phyloP scores from a whole-genome alignment of 1,140 invertebrate genomes.

The Trichonephila clavipes region DNA sequence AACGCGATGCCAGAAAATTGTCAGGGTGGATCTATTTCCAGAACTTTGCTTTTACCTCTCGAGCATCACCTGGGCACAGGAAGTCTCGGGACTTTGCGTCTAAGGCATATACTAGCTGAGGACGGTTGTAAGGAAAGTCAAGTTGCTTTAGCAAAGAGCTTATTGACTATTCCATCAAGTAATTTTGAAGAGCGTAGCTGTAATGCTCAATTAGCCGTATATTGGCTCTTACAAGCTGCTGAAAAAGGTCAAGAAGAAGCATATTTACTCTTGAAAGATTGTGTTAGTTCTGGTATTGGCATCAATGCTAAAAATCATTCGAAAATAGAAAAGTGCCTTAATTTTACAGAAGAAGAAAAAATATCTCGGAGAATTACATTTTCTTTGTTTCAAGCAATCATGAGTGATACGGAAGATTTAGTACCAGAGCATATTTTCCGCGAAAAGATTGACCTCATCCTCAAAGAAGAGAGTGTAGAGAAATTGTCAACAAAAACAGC shows the following conservation, averaged over 20 bases:
- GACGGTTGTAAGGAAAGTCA: conserved; percentile 91
- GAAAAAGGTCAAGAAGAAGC: conserved; percentile 94
- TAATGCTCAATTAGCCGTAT: conserved; percentile 87
- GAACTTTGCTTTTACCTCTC: conserved; percentile 63
- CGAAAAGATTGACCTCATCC: conserved; percentile 49
- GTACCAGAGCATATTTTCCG: conserved; percentile 43
- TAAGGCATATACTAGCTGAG: conserved; percentile 87
- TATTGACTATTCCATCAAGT: conserved; percentile 86
- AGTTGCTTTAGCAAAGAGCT: conserved; percentile 88
- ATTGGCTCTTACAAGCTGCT: conserved; percentile 93
- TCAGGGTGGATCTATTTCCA: conserved; percentile 64
- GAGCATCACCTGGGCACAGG: conserved; percentile 16
- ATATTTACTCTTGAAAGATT: conserved; percentile 88
- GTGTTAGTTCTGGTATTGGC: conserved; percentile 87
- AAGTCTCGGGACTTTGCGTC: conserved; percentile 79
- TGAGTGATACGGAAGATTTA: conserved; percentile 69
- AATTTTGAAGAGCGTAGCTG: conserved; percentile 84
- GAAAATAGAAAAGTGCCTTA: conserved; percentile 73
- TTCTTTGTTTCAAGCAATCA: conserved; percentile 65
- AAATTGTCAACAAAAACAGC: neutral
- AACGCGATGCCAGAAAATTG: conserved; percentile 65
- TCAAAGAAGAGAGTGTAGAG: conserved; percentile 34
- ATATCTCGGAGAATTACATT: conserved; percentile 52
- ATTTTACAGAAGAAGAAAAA: conserved; percentile 55
- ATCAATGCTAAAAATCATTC: conserved; percentile 60